Conservation (phyloP, 1,140 invertebrate species). For the Drosophila burlai region DNA sequence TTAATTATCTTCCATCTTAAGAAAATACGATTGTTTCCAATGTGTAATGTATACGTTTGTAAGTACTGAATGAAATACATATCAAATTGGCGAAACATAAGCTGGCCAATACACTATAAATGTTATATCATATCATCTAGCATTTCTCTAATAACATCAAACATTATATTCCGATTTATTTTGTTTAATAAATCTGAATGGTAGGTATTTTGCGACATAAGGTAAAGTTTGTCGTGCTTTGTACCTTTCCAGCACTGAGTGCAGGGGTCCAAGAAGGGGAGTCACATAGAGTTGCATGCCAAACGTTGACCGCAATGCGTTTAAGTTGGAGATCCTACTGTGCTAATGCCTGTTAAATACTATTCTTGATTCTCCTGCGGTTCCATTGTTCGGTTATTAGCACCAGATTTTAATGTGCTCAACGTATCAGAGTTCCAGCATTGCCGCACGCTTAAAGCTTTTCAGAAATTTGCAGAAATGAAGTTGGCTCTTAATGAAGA, state of each 20-base stretch:
- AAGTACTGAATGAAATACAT: background rate
- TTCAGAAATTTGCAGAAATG: background rate
- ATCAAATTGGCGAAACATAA: background rate
- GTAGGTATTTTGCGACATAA: background rate
- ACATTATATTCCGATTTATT: background rate
- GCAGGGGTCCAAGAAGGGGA: background rate
- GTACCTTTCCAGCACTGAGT: background rate
- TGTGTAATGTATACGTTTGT: background rate
- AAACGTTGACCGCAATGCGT: constrained; percentile 5
- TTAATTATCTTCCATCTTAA: background rate
- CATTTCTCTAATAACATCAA: background rate
- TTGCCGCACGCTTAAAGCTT: background rate
- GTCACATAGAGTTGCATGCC: background rate
- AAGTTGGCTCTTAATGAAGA: background rate
- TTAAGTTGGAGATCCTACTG: background rate
- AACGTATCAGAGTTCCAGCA: background rate
- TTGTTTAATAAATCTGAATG: background rate
- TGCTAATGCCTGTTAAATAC: background rate
- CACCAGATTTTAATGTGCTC: constrained; percentile 1
- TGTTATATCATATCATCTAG: background rate
- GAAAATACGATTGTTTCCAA: background rate
- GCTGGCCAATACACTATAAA: background rate
- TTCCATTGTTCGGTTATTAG: too few species aligned
- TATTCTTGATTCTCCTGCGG: background rate
- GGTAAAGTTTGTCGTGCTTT: background rate